Percentiles rank a stretch among this genome's conserved stretches.
phyloP scores from a whole-genome alignment of 2,888 invertebrate genomes.

The Polydrusus cervinus region DNA sequence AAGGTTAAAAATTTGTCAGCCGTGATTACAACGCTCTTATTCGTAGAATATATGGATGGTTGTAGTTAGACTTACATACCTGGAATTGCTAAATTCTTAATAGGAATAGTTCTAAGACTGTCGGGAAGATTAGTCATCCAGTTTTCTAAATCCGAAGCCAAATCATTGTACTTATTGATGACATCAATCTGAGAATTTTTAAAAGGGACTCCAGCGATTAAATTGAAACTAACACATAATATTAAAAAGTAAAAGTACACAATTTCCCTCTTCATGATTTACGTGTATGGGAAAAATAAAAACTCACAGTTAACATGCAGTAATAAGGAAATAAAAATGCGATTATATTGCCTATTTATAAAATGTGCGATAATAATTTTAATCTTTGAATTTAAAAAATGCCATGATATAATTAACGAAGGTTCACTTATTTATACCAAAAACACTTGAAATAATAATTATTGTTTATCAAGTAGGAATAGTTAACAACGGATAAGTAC shows the following conservation, averaged over 20 bases:
- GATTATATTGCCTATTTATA: neutral
- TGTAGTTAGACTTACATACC: constrained; percentile 72
- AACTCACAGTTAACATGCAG: neutral
- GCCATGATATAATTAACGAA: too few relatives aligned
- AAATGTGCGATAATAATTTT: too few relatives aligned
- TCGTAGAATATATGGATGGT: too few relatives aligned
- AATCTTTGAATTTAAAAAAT: too few relatives aligned
- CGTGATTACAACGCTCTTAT: too few relatives aligned
- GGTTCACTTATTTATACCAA: too few relatives aligned
- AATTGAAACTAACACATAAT: neutral
- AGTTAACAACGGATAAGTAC: too few relatives aligned
- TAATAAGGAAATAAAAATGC: too few relatives aligned
- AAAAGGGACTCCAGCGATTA: neutral
- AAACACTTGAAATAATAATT: too few relatives aligned
- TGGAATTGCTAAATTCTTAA: constrained; percentile 68
- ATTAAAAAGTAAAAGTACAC: neutral
- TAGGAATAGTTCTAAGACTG: constrained; percentile 25
- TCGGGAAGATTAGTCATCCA: constrained; percentile 82
- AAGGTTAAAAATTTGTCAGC: neutral
- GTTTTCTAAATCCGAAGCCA: constrained; percentile 73
- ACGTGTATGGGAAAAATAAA: neutral
- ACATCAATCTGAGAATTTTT: neutral
- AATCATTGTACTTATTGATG: constrained; percentile 18
- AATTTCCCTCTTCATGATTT: neutral
- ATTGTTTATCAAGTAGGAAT: too few relatives aligned